Evolutionary conservation across 1,140 invertebrate species (phyloP).

Genomic region (Heterodera carotae): DNA sequence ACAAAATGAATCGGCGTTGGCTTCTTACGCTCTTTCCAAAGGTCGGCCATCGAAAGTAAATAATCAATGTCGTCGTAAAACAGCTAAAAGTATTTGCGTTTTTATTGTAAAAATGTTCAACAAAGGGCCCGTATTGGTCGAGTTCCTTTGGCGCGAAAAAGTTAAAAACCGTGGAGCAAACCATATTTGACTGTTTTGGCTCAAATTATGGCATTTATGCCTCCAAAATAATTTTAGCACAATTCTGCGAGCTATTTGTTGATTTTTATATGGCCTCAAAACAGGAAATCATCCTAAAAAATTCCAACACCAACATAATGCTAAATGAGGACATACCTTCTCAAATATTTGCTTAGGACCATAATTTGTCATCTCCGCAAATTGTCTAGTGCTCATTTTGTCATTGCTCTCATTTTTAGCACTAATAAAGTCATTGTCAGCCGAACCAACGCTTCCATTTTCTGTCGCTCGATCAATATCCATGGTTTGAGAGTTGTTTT

Average conservation of each 20-base stretch:
- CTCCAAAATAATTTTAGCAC: no score
- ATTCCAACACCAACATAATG: no score
- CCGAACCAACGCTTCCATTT: conserved; percentile 14
- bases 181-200: no score
- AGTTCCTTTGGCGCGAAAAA: no score
- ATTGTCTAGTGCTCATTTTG: conserved; percentile 78
- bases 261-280: no score
- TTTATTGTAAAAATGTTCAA: no score
- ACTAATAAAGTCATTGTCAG: neutral
- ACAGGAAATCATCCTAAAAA: no score
- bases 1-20: conserved; percentile 76
- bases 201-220: no score
- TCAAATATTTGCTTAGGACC: conserved; percentile 74
- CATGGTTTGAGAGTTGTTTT: conserved; percentile 27
- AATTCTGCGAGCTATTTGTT: no score
- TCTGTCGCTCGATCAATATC: conserved; percentile 3
- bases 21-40: conserved; percentile 84
- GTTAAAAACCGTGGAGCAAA: no score
- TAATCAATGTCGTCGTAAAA: conserved; percentile 95
- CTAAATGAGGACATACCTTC: conserved; percentile 66
- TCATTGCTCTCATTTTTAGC: conserved; percentile 17
- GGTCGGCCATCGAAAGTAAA: conserved; percentile 86
- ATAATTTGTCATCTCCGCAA: conserved; percentile 82
- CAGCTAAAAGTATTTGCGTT: conserved; percentile 77
- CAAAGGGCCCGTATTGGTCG: no score